Percentiles rank a stretch among this genome's conserved stretches.
These are phyloP conservation scores for Platorchestia sp. DNA, from an alignment of 1,140 invertebrate genomes.

Conservation along the genomic window DNA sequence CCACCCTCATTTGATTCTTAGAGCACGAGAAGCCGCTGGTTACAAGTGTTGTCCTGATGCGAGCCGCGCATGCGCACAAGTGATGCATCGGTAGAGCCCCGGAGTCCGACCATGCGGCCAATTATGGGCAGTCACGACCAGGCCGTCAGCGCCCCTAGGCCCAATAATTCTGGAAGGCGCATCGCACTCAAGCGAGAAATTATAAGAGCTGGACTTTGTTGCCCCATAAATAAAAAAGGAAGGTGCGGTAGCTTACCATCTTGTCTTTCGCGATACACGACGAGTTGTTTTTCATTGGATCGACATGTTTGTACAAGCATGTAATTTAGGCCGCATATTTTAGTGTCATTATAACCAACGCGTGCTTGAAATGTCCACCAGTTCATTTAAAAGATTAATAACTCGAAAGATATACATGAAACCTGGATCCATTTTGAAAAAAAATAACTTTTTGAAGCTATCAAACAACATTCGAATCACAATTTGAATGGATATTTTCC, in stretches of 20 bases:
- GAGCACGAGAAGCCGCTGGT: not conserved
- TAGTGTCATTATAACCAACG: not conserved
- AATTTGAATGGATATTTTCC: not conserved
- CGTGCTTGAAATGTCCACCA: not conserved
- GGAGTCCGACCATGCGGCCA: not conserved
- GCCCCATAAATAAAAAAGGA: not conserved
- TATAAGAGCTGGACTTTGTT: not conserved
- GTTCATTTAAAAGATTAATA: not conserved
- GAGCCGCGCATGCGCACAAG: not conserved
- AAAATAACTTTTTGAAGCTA: too few species aligned
- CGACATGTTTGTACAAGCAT: not conserved
- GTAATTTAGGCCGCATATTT: not conserved
- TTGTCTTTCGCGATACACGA: not conserved
- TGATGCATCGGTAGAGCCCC: constrained; percentile 22
- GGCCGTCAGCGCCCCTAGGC: constrained; percentile 36
- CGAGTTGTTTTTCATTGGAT: not conserved
- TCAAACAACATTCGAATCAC: not conserved
- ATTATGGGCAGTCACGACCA: constrained; percentile 5
- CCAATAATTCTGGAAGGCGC: constrained; percentile 27
- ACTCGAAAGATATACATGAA: not conserved
- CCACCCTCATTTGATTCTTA: not conserved
- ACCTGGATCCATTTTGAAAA: not conserved
- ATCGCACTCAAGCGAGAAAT: not conserved
- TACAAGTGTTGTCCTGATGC: not conserved
- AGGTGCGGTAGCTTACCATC: not conserved